Base-by-base conservation (phyloP, 2,797 vertebrate species). In the Rousettus madagascariensis region DNA sequence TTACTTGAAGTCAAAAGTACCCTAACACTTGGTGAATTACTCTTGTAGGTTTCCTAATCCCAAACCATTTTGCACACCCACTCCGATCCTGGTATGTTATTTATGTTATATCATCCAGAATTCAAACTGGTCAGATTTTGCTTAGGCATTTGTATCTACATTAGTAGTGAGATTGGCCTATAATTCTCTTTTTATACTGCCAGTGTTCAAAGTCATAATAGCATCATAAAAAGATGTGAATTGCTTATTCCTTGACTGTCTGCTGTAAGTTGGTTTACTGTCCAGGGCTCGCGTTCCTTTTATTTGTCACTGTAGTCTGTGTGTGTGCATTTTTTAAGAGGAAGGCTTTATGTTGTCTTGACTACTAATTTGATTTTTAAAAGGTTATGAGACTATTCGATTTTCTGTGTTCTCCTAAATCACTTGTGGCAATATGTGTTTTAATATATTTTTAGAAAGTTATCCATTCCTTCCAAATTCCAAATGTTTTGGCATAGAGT, bases 141-240 rank as follows among this genome's bases (percentile, higher is more conserved):
- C 72, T 22, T 89, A 78, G 61, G 46, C 28, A 20, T 51, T 55
- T 63, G 43, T 10, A 71, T 77, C 59, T 38, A 79, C 33, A 55
- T 38, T 88, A 66, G 24, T 12, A 88, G n/a, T 77, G 24, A 88
- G 33, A 63, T 61, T 61, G 24, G 22, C 15, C 68, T 57, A 5
- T 55, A 49, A 43, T 63, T 93, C 36, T 49, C n/a, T 43, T 88
- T 89, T 90, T 43, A 46, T 51, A 72, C 8, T 72, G 16, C 72
- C 80, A 55, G 46, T 80, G 46, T 90, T 43, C 55, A 96, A 96
- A 95, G 38, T 82, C 38, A 57, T 41, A 80, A 30, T 36, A 80
- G 26, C 2, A 0, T 69, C 30, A 65, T 82, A 82, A 95, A 90
- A 49, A 49, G 49, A 49, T 49, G 49, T 68, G 49, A 86, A 83